These are phyloP conservation scores for Lycorma delicatula DNA, from an alignment of 1,140 invertebrate genomes.

Conservation along the genomic window DNA sequence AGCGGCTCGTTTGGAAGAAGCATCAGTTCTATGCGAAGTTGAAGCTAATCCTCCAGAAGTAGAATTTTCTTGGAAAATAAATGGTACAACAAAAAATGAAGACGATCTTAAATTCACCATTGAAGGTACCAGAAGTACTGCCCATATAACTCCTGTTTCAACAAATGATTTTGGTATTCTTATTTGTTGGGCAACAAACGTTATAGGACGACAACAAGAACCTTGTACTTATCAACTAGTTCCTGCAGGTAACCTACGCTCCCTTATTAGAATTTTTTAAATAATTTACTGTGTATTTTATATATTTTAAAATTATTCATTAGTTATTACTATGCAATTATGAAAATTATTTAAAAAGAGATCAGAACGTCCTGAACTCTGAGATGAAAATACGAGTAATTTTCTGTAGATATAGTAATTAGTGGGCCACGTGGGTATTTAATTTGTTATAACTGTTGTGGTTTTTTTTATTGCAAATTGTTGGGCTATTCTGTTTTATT, in stretches of 20 bases:
- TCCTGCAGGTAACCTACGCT: constrained; percentile 58
- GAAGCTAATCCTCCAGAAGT: constrained; percentile 70
- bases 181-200: constrained; percentile 57
- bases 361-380: too few relatives aligned
- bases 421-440: too few relatives aligned
- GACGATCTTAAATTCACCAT: constrained; percentile 8
- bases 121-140: constrained; percentile 49
- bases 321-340: too few relatives aligned
- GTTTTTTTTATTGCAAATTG: too few relatives aligned
- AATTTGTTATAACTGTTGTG: too few relatives aligned
- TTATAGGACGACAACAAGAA: constrained; percentile 51
- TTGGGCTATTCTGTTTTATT: too few relatives aligned
- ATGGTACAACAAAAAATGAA: background rate
- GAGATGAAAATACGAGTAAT: too few relatives aligned
- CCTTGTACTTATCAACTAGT: constrained; percentile 61
- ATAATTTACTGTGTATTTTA: too few relatives aligned
- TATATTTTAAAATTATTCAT: too few relatives aligned
- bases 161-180: constrained; percentile 60
- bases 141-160: constrained; percentile 56
- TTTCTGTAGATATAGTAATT: too few relatives aligned
- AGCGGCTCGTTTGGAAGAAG: constrained; percentile 66
- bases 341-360: too few relatives aligned
- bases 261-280: too few relatives aligned
- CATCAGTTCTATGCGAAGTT: constrained; percentile 68
- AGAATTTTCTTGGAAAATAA: constrained; percentile 65